A percentile compares a stretch with the other conserved stretches of the same genome.
Evolutionary conservation across 2,888 invertebrate genomes (phyloP).

Genomic region (Caenorhabditis drosophilae): DNA sequence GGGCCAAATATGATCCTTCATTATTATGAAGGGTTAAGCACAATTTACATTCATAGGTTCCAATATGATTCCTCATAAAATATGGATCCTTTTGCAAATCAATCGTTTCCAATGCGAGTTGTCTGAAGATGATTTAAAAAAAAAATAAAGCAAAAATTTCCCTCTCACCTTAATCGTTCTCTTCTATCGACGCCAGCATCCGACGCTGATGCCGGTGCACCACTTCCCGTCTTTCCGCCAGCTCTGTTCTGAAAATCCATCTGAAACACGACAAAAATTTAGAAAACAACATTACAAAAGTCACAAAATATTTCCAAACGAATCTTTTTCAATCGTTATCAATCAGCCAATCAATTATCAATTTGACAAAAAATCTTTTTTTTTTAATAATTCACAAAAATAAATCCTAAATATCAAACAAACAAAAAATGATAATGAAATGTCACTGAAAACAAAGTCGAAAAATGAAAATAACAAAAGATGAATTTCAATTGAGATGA

Average conservation of each 20-base stretch:
- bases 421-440: conserved; percentile 1
- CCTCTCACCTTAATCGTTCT: conserved; percentile 41
- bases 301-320: no score
- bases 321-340: no score
- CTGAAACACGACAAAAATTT: conserved; percentile 21
- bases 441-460: not conserved
- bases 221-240: conserved; percentile 98
- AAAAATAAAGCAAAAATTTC: not conserved
- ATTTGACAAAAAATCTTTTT: conserved; percentile 3
- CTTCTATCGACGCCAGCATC: conserved; percentile 92
- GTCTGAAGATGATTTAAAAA: conserved; percentile 80
- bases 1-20: conserved; percentile 88
- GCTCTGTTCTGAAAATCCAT: conserved; percentile 99
- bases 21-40: conserved; percentile 98
- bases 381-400: not conserved
- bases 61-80: conserved; percentile 99
- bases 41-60: conserved; percentile 96
- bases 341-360: no score
- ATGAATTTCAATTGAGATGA: no score
- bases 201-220: conserved; percentile 97
- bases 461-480: not conserved
- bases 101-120: conserved; percentile 95
- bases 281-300: not conserved
- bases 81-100: conserved; percentile 99
- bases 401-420: not conserved